Conservation (phyloP, 2,888 invertebrate genomes). For the Cantharis rustica region DNA sequence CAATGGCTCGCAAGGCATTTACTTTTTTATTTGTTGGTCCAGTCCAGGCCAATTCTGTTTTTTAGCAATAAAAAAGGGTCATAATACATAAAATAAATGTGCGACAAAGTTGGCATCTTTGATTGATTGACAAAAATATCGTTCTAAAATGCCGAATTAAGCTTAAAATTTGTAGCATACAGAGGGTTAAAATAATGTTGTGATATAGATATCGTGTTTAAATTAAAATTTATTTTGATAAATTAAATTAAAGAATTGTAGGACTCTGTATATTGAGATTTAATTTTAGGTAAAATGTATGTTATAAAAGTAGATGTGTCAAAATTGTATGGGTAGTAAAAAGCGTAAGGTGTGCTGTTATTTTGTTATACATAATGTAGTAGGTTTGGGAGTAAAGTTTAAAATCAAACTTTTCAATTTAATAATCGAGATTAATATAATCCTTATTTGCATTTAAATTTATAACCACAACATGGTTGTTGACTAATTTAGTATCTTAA, state of each 20-base stretch:
- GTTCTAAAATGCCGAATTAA: too few relatives aligned
- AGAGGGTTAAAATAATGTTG: too few relatives aligned
- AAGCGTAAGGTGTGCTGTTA: not conserved
- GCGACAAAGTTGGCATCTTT: too few relatives aligned
- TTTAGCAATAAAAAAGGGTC: too few relatives aligned
- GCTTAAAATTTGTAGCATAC: too few relatives aligned
- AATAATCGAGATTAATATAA: constrained; percentile 51
- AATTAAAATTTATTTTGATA: too few relatives aligned
- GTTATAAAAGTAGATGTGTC: not conserved
- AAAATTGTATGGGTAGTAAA: not conserved
- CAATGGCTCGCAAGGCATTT: too few relatives aligned
- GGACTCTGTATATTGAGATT: not conserved
- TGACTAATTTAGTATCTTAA: constrained; percentile 53
- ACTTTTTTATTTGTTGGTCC: too few relatives aligned
- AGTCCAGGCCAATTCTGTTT: too few relatives aligned
- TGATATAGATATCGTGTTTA: too few relatives aligned
- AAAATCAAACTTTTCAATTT: constrained; percentile 46
- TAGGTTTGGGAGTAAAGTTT: not conserved
- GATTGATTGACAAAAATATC: too few relatives aligned
- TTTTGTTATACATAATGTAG: not conserved
- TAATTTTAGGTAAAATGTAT: not conserved
- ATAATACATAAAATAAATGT: too few relatives aligned
- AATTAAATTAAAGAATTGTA: not conserved
- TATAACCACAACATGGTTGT: constrained; percentile 44
- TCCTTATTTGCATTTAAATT: constrained; percentile 52